phyloP scores from a whole-genome alignment of 92 coral and sea anemone species.

The Parazoanthus darwini region DNA sequence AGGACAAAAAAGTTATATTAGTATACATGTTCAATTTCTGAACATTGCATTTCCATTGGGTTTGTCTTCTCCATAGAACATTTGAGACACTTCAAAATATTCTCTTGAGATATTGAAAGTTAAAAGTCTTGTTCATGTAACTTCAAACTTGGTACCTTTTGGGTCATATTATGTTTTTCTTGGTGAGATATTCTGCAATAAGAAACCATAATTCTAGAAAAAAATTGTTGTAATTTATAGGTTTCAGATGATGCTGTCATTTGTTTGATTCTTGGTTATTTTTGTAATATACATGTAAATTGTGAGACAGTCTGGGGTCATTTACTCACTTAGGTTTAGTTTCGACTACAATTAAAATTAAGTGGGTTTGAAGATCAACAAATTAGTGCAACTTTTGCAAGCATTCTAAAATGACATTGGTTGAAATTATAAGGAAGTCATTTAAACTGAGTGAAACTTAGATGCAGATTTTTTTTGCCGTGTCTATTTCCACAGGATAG shows the following conservation, averaged over 20 bases:
- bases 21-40: too few relatives aligned
- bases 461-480: not conserved
- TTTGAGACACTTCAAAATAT: not conserved
- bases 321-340: not conserved
- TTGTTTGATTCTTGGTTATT: conserved; percentile 1
- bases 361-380: conserved; percentile 15
- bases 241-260: not conserved
- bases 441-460: not conserved
- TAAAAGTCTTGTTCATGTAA: not conserved
- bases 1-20: not conserved
- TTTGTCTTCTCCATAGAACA: too few relatives aligned
- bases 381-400: not conserved
- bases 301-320: not conserved
- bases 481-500: not conserved
- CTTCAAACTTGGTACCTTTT: not conserved
- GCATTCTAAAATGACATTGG: not conserved
- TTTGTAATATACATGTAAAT: not conserved
- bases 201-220: not conserved
- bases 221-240: not conserved
- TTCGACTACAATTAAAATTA: conserved; percentile 5
- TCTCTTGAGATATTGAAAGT: conserved; percentile 2
- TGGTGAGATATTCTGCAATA: not conserved
- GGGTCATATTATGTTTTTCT: not conserved
- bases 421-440: not conserved
- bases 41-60: too few relatives aligned